phyloP scores from a whole-genome alignment of 2,113 vertebrate genomes.

The Tyto alba region DNA sequence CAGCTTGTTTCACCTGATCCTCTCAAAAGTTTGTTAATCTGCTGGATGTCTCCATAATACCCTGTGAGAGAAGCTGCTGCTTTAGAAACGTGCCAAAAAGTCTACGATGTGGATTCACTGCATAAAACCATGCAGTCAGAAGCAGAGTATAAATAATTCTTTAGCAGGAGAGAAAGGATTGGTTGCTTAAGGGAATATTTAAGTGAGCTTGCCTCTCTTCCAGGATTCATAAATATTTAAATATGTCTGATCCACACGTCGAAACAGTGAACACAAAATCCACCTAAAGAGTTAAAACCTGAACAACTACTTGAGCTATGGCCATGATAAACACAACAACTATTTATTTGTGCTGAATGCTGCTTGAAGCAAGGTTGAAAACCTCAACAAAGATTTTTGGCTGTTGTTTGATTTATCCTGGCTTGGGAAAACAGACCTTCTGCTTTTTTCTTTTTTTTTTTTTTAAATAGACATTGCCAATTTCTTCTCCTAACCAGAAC shows the following conservation, averaged over 20 bases:
- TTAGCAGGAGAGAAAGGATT: neutral
- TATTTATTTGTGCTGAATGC: neutral
- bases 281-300: neutral
- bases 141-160: neutral
- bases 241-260: neutral
- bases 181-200: neutral
- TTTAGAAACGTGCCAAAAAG: neutral
- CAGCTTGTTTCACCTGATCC: neutral
- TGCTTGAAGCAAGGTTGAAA: neutral
- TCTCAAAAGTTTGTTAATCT: neutral
- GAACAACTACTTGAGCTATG: neutral
- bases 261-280: neutral
- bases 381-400: neutral
- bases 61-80: neutral
- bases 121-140: neutral
- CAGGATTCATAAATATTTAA: conserved; percentile 14
- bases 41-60: neutral
- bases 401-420: neutral
- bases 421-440: neutral
- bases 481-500: neutral
- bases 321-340: neutral
- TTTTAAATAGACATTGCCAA: neutral
- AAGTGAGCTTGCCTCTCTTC: neutral
- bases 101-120: neutral
- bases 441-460: neutral